phyloP scores from a whole-genome alignment of 2,797 vertebrate species.

The Acestrorhynchus altus region DNA sequence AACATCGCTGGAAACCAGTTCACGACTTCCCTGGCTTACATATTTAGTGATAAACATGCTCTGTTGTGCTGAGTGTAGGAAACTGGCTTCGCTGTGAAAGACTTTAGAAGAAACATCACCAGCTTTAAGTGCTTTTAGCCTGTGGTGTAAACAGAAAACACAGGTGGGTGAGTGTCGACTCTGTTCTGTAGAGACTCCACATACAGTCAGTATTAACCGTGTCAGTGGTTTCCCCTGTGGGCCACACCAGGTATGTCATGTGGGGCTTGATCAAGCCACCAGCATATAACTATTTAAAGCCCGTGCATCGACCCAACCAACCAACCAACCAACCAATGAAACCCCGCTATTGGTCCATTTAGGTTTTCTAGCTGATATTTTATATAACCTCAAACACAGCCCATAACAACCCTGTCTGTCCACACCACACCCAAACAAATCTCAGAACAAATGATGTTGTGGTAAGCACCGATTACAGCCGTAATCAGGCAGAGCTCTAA shows the following conservation, averaged over 20 bases:
- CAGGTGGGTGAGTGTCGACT: neutral
- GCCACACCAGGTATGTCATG: conserved; percentile 55
- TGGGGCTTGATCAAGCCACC: conserved; percentile 51
- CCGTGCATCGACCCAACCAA: conserved; percentile 14
- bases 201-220: conserved; percentile 32
- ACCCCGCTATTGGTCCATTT: conserved; percentile 3
- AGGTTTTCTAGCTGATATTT: conserved; percentile 37
- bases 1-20: too few relatives aligned
- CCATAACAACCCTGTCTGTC: conserved; percentile 14
- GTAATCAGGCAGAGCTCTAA: too few relatives aligned
- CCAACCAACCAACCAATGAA: neutral
- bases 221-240: conserved; percentile 56
- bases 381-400: conserved; percentile 39
- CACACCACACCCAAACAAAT: conserved; percentile 5
- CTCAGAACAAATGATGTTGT: too few relatives aligned
- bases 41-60: too few relatives aligned
- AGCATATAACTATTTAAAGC: conserved; percentile 35
- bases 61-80: too few relatives aligned
- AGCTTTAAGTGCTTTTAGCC: neutral
- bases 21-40: too few relatives aligned
- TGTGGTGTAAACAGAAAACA: neutral
- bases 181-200: neutral
- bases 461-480: too few relatives aligned
- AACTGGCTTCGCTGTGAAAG: too few relatives aligned
- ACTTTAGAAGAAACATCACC: neutral